Conservation (phyloP, 2,113 vertebrate genomes). For the Ancistrus triradiatus region DNA sequence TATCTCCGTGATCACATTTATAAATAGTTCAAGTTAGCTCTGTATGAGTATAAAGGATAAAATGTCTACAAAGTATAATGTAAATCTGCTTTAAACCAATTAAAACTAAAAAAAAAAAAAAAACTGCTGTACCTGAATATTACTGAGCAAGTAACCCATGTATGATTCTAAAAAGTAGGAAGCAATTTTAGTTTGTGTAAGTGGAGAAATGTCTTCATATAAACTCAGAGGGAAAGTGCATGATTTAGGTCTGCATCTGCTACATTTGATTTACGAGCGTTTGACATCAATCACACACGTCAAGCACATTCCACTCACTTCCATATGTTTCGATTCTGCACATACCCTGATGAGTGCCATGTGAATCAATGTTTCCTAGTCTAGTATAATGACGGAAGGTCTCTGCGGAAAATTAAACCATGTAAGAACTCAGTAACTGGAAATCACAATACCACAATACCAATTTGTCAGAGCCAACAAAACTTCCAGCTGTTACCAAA, state of each 20-base stretch:
- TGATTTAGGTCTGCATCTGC: not conserved
- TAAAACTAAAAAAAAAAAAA: not conserved
- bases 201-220: conserved; percentile 51
- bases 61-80: conserved; percentile 3
- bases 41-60: too few relatives aligned
- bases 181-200: not conserved
- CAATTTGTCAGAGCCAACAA: too few relatives aligned
- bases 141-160: not conserved
- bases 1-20: too few relatives aligned
- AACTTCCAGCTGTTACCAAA: too few relatives aligned
- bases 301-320: not conserved
- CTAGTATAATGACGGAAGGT: not conserved
- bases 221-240: not conserved
- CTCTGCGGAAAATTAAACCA: not conserved
- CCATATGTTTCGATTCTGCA: not conserved
- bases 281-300: not conserved
- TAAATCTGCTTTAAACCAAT: conserved; percentile 14
- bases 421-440: too few relatives aligned
- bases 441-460: too few relatives aligned
- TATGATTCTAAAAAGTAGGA: not conserved
- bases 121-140: not conserved
- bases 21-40: too few relatives aligned
- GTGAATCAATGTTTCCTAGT: not conserved
- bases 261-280: not conserved
- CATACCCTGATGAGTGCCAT: not conserved